Base-by-base conservation (phyloP, 2,797 vertebrate species). In the Enteromius paludinosus region DNA sequence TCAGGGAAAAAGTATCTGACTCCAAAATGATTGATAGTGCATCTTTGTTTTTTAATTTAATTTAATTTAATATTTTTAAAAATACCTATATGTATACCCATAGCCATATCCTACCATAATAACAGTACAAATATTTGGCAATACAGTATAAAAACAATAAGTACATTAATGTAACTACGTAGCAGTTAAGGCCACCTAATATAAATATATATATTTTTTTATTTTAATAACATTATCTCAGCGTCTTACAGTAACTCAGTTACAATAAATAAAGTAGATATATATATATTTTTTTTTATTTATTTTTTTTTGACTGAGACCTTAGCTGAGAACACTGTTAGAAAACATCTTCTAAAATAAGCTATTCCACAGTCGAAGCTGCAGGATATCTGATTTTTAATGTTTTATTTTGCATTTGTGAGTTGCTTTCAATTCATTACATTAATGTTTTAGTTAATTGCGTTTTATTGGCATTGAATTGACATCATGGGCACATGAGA, bases 371-470 rank as follows among this genome's bases (percentile, higher is more conserved):
- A 74, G 23, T 10, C 30, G 10, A 20, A 49, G 6, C 49, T 79
- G 56, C 11, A 33, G 25, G 49, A 43, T 56, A 59, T 79, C 10
- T 30, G n/a, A 8, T 28, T 61, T 45, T 28, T 18, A 15, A 30
- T 43, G 35, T 79, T 61, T 10, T 45, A 30, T 80, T 80, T 49
- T 72, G 10, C 8, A 62, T 80, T 62, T 49, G 23, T 79, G 14
- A 47, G 18, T 72, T 72, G 41, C 43, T 59, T 23, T 72, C 41
- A 35, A 47, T 72, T 72, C 54, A 62, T 72, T 81, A 64, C 68
- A 62, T 49, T 62, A 47, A 72, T 33, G 14, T 62, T 25, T 49
- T 17, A 33, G 38, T 79, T 70, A 71, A 61, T 61, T 35, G 17
- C 25, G 71, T 81, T 72, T 17, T 62, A 23, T 15, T 38, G 28